Evolutionary conservation across 1,140 invertebrate genomes (phyloP), one percentile per base, ranked within the genome.

Genomic region (Capitella teleta): DNA sequence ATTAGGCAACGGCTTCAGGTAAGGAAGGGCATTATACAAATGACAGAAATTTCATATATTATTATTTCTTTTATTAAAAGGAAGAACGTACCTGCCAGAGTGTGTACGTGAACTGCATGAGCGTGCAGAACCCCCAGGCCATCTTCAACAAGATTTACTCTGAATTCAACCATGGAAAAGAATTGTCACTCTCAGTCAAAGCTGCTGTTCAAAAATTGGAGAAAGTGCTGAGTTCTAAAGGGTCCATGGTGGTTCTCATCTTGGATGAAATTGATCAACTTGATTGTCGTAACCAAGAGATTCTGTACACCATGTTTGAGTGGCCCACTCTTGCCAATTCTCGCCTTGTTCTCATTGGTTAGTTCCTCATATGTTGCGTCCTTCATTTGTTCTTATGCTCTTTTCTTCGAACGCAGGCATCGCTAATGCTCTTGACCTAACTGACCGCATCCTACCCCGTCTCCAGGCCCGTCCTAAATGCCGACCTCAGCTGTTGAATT

Each of bases 261-360:
- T 67, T 98, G 16, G 94, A 98, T 70, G 94, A 98, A 76, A 87
- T 97, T 48, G 94, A 98, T 73, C 88, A 96, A 64, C 71, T 98
- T 5, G 63, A 73, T 56, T 80, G 82, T 53, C 85, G 83, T 63
- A 81, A 84, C 19, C 89, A 95, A 60, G 81, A 86, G 3, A 81
- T 96, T 21, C 70, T 98, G 12, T 96, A 96, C 67, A 83, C 82
- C 1, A 81, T 97, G 54, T 97, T 97, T 71, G 88, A 92, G 63
- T 95, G 90, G 89, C 87, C 92, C 0, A 76, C 82, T 0, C 65
- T 82, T 36, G 57, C 68, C 0, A 72, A 79, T 28, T 84, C 83
- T 0, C 81, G 80, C 42, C 62, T 97, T 0, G 78, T 95, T 51
- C 73, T 98, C 2, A 78, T 98, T 40, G 93, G 92, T 73, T 53